Percentiles rank a stretch among this genome's conserved stretches.
phyloP scores from a whole-genome alignment of 2,113 vertebrate species.

The Oceanites oceanicus region DNA sequence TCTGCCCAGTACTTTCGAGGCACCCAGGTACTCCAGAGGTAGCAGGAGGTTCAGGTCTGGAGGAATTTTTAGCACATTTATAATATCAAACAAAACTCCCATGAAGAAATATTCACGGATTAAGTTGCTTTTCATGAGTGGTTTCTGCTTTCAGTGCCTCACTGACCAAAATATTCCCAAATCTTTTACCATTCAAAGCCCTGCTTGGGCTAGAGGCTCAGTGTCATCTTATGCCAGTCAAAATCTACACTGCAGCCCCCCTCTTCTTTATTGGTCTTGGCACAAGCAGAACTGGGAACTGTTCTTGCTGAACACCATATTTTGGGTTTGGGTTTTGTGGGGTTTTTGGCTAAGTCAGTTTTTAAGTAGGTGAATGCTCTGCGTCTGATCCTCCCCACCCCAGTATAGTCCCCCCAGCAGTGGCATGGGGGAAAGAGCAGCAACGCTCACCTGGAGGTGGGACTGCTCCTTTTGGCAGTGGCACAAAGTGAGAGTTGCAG shows the following conservation, averaged over 20 bases:
- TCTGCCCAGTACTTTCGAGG: background rate
- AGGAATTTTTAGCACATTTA: background rate
- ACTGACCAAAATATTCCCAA: background rate
- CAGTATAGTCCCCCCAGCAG: background rate
- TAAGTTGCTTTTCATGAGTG: background rate
- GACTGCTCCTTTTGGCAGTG: background rate
- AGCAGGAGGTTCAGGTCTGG: background rate
- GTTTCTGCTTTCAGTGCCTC: background rate
- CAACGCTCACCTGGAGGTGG: background rate
- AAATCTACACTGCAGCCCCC: background rate
- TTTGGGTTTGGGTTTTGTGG: background rate
- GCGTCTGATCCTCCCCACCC: background rate
- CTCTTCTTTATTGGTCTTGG: background rate
- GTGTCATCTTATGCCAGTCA: background rate
- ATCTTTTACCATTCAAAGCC: background rate
- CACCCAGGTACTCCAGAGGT: background rate
- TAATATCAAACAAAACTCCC: background rate
- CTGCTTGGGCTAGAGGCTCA: background rate
- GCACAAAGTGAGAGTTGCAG: background rate
- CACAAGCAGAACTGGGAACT: background rate
- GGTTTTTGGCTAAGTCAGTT: background rate
- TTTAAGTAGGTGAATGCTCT: background rate
- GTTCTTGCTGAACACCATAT: background rate
- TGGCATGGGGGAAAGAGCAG: background rate
- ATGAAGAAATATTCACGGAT: background rate